Evolutionary conservation across 2,797 vertebrate genomes (phyloP).

Genomic region (Etheostoma perlongum): DNA sequence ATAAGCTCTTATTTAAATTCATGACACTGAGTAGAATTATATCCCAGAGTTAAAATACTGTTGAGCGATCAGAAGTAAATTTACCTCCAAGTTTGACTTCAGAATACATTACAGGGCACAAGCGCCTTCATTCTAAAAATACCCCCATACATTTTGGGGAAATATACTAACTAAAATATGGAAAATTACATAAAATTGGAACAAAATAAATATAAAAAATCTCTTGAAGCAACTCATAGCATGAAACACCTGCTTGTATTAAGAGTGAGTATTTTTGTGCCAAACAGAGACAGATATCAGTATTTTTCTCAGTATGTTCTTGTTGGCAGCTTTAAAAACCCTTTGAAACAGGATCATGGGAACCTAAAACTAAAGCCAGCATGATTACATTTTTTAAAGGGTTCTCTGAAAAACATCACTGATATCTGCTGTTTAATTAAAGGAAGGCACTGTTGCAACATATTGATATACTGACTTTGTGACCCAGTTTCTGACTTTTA

Average conservation of each 20-base stretch:
- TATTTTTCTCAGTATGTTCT: not conserved
- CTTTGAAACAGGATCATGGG: not conserved
- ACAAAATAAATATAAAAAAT: slow-evolving; percentile 4
- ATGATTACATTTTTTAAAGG: slow-evolving; percentile 10
- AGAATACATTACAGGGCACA: not conserved
- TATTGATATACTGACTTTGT: slow-evolving; percentile 28
- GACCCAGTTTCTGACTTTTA: slow-evolving; percentile 41
- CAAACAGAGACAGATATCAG: not conserved
- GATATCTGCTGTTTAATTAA: slow-evolving; percentile 38
- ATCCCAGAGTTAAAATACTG: slow-evolving; percentile 15
- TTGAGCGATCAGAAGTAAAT: not conserved
- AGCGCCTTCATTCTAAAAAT: slow-evolving; percentile 3
- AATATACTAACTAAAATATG: slow-evolving; percentile 7
- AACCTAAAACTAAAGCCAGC: slow-evolving; percentile 9
- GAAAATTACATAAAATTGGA: not conserved
- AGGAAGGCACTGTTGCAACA: slow-evolving; percentile 4
- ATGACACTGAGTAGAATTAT: slow-evolving; percentile 30
- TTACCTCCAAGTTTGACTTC: slow-evolving; percentile 12
- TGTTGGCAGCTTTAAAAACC: not conserved
- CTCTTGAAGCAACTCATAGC: not conserved
- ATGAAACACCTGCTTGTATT: slow-evolving; percentile 6
- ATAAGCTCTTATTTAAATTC: slow-evolving; percentile 57
- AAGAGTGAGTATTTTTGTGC: not conserved
- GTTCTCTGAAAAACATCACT: slow-evolving; percentile 14
- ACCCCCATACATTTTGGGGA: not conserved